These are phyloP conservation scores for Galerucella calmariensis DNA, from an alignment of 2,888 invertebrate species.

Conservation along the genomic window DNA sequence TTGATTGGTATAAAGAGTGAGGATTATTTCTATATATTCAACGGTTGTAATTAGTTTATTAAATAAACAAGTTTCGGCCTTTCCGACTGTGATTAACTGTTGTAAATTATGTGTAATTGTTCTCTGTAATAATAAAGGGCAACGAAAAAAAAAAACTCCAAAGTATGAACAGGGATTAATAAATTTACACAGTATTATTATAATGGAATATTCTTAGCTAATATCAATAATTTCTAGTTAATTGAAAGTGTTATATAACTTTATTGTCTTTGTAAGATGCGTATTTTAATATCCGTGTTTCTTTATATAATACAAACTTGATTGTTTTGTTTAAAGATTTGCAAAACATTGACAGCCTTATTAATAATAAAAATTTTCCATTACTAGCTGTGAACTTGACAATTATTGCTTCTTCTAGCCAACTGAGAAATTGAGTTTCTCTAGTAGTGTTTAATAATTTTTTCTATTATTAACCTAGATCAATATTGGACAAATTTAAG, in stretches of 20 bases:
- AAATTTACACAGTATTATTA: neutral
- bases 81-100: neutral
- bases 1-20: conserved; percentile 20
- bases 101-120: conserved; percentile 10
- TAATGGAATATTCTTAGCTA: neutral
- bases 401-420: no score
- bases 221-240: neutral
- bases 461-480: no score
- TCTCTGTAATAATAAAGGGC: conserved; percentile 19
- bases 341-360: no score
- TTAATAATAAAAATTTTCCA: no score
- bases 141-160: neutral
- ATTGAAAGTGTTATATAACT: neutral
- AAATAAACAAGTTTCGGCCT: neutral
- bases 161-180: neutral
- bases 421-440: no score
- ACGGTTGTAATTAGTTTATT: conserved; percentile 9
- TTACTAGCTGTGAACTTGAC: no score
- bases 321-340: no score
- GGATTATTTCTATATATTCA: neutral
- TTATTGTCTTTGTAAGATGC: neutral
- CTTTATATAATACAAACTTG: no score
- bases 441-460: no score
- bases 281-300: no score
- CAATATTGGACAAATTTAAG: no score